A percentile compares a stretch with the other conserved stretches of the same genome.
Evolutionary conservation across 2,113 vertebrate genomes (phyloP).

Genomic region (Synchiropus splendidus): DNA sequence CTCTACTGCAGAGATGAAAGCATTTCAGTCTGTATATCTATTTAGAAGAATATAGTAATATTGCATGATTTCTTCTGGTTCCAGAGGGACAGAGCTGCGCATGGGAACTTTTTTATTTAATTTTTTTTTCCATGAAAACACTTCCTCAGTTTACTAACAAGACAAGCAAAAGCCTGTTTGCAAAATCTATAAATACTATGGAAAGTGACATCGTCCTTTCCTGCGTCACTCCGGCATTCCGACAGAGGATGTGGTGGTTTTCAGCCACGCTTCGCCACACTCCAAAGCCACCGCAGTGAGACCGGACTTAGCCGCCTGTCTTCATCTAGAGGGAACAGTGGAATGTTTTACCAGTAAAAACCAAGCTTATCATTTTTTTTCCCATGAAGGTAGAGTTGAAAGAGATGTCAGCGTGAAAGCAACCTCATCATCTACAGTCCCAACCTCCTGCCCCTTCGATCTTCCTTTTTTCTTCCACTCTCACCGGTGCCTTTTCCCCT

Average conservation of each 20-base stretch:
- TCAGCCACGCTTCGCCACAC: conserved; percentile 6
- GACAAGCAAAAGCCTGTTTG: too few relatives aligned
- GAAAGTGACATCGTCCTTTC: conserved; percentile 10
- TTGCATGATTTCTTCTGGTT: too few relatives aligned
- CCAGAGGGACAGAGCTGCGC: too few relatives aligned
- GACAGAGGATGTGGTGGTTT: conserved; percentile 20
- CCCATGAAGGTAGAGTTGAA: conserved; percentile 23
- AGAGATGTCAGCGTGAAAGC: conserved; percentile 25
- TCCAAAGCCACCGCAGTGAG: too few relatives aligned
- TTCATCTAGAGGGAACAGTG: conserved; percentile 7
- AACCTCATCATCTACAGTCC: conserved; percentile 7
- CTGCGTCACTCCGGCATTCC: background rate
- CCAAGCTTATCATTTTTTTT: conserved; percentile 5
- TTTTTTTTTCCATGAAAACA: too few relatives aligned
- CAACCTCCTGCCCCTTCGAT: conserved; percentile 10
- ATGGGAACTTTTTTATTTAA: too few relatives aligned
- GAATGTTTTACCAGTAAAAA: too few relatives aligned
- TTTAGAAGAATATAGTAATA: too few relatives aligned
- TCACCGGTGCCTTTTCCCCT: conserved; percentile 15
- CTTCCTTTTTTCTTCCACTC: conserved; percentile 11
- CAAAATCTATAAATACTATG: conserved; percentile 6
- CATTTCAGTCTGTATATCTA: too few relatives aligned
- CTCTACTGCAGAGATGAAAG: too few relatives aligned
- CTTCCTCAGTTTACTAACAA: too few relatives aligned
- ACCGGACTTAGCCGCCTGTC: conserved; percentile 14